Percentiles rank a stretch among this genome's conserved stretches.
Evolutionary conservation across 2,888 invertebrate species (phyloP).

Genomic region (Clistopyga incitator): DNA sequence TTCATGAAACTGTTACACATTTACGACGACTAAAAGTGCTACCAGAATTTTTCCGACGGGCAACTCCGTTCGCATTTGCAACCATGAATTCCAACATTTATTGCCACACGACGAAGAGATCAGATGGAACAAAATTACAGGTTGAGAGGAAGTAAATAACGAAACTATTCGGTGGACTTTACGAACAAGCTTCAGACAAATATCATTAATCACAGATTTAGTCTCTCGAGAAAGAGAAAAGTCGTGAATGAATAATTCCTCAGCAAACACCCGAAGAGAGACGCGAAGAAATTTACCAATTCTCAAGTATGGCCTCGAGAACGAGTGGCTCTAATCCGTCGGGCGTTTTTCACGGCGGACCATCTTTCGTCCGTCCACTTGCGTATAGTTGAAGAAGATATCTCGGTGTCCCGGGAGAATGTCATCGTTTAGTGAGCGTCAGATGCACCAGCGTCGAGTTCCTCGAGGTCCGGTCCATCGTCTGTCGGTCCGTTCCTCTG

Average conservation of each 20-base stretch:
- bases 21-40: not conserved
- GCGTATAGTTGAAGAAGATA: conserved; percentile 19
- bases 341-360: conserved; percentile 61
- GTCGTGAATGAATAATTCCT: not conserved
- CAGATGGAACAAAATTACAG: not conserved
- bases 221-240: not conserved
- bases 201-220: not conserved
- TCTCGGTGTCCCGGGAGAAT: conserved; percentile 40
- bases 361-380: conserved; percentile 66
- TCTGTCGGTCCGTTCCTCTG: conserved; percentile 23
- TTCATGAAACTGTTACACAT: not conserved
- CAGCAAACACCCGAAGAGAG: not conserved
- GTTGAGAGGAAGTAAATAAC: not conserved
- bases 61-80: no score
- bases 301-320: conserved; percentile 55
- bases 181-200: not conserved
- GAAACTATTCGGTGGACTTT: not conserved
- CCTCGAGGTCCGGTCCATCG: conserved; percentile 26
- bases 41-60: not conserved
- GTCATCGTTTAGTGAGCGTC: conserved; percentile 51
- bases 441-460: conserved; percentile 22
- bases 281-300: conserved; percentile 65
- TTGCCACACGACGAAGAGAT: not conserved
- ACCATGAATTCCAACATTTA: not conserved
- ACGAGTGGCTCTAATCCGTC: conserved; percentile 79